Conservation (phyloP, 2,797 vertebrate species). For the Odontamblyopus lacepedii region DNA sequence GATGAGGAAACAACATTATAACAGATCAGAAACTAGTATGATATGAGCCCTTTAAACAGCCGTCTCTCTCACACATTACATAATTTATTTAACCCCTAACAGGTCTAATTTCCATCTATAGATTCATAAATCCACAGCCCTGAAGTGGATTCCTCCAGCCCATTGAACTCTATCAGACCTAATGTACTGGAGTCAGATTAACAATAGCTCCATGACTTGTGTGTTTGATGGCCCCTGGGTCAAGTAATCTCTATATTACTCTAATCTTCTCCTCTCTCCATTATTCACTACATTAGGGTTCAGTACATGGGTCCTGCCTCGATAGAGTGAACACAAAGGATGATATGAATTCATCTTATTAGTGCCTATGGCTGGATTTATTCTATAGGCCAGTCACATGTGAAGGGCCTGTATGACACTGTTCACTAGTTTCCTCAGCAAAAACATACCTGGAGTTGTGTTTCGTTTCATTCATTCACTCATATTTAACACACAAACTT, state of each 20-base stretch:
- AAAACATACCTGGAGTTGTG: no score
- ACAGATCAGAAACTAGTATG: no score
- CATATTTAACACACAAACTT: no score
- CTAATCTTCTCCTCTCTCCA: slow-evolving; percentile 6
- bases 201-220: neutral
- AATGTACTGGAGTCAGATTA: slow-evolving; percentile 28
- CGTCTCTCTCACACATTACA: neutral
- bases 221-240: neutral
- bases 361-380: neutral
- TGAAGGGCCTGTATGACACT: no score
- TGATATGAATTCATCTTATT: neutral
- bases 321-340: neutral
- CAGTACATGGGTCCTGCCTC: neutral
- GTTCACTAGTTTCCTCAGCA: no score
- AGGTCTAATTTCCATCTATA: neutral
- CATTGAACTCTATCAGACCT: slow-evolving; percentile 37
- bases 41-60: no score
- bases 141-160: slow-evolving; percentile 29
- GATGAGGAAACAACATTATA: no score
- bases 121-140: neutral
- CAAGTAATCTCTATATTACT: slow-evolving; percentile 14
- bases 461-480: no score
- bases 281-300: neutral
- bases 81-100: neutral
- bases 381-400: neutral